Evolutionary conservation across 2,888 invertebrate genomes (phyloP).

Genomic region (Axea sp.): DNA sequence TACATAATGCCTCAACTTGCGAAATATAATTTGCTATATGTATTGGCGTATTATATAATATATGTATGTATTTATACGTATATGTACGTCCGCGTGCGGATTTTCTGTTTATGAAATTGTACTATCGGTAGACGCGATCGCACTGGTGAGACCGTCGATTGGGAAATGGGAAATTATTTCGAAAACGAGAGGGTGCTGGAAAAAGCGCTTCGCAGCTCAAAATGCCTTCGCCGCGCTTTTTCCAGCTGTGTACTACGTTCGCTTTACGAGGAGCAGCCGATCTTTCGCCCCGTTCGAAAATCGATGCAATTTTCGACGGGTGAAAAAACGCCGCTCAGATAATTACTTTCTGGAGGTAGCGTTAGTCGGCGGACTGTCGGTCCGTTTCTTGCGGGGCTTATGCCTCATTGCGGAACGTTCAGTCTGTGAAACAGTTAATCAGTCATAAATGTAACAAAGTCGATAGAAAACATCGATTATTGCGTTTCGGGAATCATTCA

Average conservation of each 20-base stretch:
- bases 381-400: slow-evolving; percentile 44
- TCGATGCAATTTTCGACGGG: slow-evolving; percentile 35
- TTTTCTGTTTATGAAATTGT: slow-evolving; percentile 59
- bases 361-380: slow-evolving; percentile 53
- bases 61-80: slow-evolving; percentile 18
- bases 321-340: slow-evolving; percentile 42
- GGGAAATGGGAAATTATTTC: slow-evolving; percentile 31
- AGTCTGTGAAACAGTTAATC: slow-evolving; percentile 49
- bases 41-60: slow-evolving; percentile 44
- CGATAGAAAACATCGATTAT: slow-evolving; percentile 45
- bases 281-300: slow-evolving; percentile 23
- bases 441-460: slow-evolving; percentile 51
- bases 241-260: slow-evolving; percentile 19
- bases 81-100: slow-evolving; percentile 20
- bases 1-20: slow-evolving; percentile 40
- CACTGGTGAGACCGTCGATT: slow-evolving; percentile 45
- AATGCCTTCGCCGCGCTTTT: too few relatives aligned
- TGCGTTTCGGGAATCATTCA: slow-evolving; percentile 13
- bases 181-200: slow-evolving; percentile 18
- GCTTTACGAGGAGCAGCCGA: slow-evolving; percentile 1
- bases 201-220: too few relatives aligned
- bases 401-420: slow-evolving; percentile 45
- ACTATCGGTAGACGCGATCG: slow-evolving; percentile 60
- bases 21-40: slow-evolving; percentile 48
- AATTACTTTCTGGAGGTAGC: slow-evolving; percentile 55